Percentiles rank a stretch among this genome's conserved stretches.
Conservation (phyloP, 2,113 vertebrate species). For the Anarrhichthys ocellatus region DNA sequence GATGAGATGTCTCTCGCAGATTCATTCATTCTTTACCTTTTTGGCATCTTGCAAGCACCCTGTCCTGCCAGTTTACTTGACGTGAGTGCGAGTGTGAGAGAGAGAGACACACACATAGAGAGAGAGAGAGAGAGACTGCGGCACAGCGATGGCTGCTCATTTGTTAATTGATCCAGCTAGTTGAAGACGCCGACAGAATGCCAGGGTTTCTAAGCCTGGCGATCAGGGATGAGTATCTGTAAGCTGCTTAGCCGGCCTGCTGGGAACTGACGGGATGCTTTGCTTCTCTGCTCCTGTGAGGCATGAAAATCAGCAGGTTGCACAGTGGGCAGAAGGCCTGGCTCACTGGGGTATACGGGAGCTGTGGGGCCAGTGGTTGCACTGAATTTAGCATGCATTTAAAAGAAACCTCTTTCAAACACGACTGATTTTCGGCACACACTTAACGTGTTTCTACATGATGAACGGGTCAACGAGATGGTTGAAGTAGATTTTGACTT, state of each 20-base stretch:
- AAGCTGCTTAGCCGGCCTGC: constrained; percentile 79
- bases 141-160: constrained; percentile 59
- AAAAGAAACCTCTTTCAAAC: neutral
- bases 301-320: constrained; percentile 54
- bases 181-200: constrained; percentile 68
- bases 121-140: neutral
- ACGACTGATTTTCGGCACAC: neutral
- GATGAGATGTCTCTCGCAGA: constrained; percentile 22
- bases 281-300: constrained; percentile 52
- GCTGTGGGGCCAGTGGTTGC: neutral
- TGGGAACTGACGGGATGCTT: constrained; percentile 67
- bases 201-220: constrained; percentile 70
- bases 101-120: neutral
- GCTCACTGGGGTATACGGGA: neutral
- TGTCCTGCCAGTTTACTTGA: constrained; percentile 8
- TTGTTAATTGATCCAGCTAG: constrained; percentile 79
- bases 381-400: neutral
- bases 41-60: constrained; percentile 4
- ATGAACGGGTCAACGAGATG: neutral
- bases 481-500: neutral
- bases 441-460: neutral
- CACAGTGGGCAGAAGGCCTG: constrained; percentile 12
- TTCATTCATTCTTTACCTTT: constrained; percentile 52
- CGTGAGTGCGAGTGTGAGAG: constrained; percentile 6
- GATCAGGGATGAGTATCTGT: constrained; percentile 80